These are phyloP conservation scores for Heloderma charlesbogerti DNA, from an alignment of 2,113 vertebrate genomes.

Conservation along the genomic window DNA sequence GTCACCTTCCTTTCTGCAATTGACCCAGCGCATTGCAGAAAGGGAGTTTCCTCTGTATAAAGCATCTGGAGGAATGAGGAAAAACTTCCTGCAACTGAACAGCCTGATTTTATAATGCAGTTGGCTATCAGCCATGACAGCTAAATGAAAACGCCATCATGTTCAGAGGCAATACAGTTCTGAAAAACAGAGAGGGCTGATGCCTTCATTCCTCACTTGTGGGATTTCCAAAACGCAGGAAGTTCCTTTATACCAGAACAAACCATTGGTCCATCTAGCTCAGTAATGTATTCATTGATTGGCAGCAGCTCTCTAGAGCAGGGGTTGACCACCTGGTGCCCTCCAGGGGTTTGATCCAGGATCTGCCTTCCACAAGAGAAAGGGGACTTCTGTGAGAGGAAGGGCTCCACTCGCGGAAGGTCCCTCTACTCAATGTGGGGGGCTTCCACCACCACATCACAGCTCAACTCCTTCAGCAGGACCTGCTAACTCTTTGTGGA, in stretches of 20 bases:
- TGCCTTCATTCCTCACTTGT: neutral
- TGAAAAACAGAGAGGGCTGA: neutral
- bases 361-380: too few relatives aligned
- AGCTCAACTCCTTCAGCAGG: too few relatives aligned
- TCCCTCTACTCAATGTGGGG: too few relatives aligned
- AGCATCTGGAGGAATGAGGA: neutral
- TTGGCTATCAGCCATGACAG: neutral
- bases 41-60: neutral
- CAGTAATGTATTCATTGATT: neutral
- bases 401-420: too few relatives aligned
- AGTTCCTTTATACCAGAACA: neutral
- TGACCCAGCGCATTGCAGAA: neutral
- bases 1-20: too few relatives aligned
- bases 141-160: neutral
- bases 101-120: neutral
- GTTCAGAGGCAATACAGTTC: too few relatives aligned
- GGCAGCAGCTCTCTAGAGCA: neutral
- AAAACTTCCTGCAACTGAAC: neutral
- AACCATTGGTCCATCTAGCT: neutral
- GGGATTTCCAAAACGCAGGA: neutral
- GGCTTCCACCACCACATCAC: too few relatives aligned
- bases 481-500: too few relatives aligned
- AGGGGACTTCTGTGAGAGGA: too few relatives aligned
- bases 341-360: neutral
- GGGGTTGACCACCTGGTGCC: neutral